Evolutionary conservation across 2,888 invertebrate species (phyloP).

Genomic region (Geotrupes spiniger): DNA sequence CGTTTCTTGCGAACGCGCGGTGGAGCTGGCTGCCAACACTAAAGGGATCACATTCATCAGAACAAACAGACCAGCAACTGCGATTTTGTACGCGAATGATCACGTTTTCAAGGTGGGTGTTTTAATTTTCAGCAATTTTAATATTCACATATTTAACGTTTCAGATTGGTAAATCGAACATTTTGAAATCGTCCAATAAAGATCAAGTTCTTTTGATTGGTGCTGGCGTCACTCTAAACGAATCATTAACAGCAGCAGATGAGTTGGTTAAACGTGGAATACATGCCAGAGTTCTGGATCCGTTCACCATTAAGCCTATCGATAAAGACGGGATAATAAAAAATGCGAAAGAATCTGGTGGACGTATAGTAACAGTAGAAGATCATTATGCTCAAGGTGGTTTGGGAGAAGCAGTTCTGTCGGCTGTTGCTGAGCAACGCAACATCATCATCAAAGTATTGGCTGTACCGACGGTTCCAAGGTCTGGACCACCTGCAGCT

Average conservation of each 20-base stretch:
- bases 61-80: constrained; percentile 88
- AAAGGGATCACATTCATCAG: constrained; percentile 94
- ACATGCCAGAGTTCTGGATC: constrained; percentile 83
- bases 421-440: constrained; percentile 71
- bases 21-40: constrained; percentile 94
- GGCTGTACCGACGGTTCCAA: constrained; percentile 79
- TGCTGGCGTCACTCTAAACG: constrained; percentile 90
- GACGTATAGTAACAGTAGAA: constrained; percentile 87
- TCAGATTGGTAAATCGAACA: constrained; percentile 72
- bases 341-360: constrained; percentile 76
- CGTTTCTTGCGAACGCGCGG: constrained; percentile 89
- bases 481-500: constrained; percentile 86
- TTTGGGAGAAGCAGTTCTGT: constrained; percentile 90
- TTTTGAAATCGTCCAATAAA: constrained; percentile 70
- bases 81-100: constrained; percentile 81
- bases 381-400: constrained; percentile 98
- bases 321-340: constrained; percentile 74
- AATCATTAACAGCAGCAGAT: constrained; percentile 82
- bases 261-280: constrained; percentile 69
- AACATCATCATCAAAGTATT: constrained; percentile 74
- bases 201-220: constrained; percentile 89
- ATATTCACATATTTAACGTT: constrained; percentile 17
- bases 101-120: constrained; percentile 68
- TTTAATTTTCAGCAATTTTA: constrained; percentile 5
- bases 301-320: constrained; percentile 94